Evolutionary conservation across 2,113 vertebrate genomes (phyloP), one percentile per base, ranked within the genome.

Genomic region (Panurus biarmicus): DNA sequence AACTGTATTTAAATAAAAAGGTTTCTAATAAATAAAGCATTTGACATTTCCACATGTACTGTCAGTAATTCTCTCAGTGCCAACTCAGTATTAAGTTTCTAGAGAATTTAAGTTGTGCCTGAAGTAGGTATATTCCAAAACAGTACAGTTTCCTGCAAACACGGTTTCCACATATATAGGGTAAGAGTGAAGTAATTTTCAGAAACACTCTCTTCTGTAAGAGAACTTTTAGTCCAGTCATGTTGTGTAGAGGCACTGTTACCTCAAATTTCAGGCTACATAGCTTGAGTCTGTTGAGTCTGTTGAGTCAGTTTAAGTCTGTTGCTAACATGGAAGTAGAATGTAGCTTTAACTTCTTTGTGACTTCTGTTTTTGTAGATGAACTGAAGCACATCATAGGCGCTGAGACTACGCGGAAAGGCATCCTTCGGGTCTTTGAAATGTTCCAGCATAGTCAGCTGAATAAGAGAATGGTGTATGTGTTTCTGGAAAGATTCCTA

Each of bases 381-480:
- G 98, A 98, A 84, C 93, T 98, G 96, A 98, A 98, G 95, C 98
- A 98, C 96, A 98, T 98, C 94, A 98, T 98, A 86, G 98, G 98
- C 2, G 98, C 98, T n/a, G 98, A 98, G 94, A 99, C 99, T 62
- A 99, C 99, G 1, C 98, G 99, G 57, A 99, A 99, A 85, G 99
- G 99, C 96, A 99, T 99, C 93, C 98, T 99, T 92, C 98, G 99
- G 7, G 98, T 99, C 93, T 99, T 99, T 74, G 98, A 99, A 97
- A 99, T 99, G 99, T 99, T 99, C 96, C 99, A 99, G 97, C 98
- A 99, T 93, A 98, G 98, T 94, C 99, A 99, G 31, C 98, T 99
- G 96, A 99, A 99, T 96, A 98, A 99, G 25, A 98, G 99, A 71
- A 98, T 99, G 94, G 98, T 98, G 81, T 99, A 99, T 38, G 99